Percentiles rank a stretch among this genome's conserved stretches.
phyloP scores from a whole-genome alignment of 2,113 vertebrate species.

The Passer domesticus region DNA sequence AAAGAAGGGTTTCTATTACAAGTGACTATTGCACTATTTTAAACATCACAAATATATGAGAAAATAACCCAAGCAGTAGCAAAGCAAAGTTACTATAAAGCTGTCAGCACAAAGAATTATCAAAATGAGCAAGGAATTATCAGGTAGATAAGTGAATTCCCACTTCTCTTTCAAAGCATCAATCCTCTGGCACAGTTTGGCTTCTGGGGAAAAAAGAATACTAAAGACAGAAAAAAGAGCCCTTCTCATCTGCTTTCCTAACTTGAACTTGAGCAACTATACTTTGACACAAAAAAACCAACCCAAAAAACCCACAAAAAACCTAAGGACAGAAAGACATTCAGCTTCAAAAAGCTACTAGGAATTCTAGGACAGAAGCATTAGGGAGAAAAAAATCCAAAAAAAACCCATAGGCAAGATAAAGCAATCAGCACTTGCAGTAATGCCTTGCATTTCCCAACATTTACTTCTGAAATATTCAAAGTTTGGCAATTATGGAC shows the following conservation, averaged over 20 bases:
- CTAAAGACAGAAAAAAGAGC: background rate
- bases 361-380: background rate
- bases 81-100: background rate
- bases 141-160: background rate
- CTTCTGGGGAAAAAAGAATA: background rate
- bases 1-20: constrained; percentile 46
- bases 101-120: background rate
- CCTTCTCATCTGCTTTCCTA: background rate
- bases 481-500: background rate
- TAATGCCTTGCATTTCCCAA: background rate
- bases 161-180: background rate
- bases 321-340: background rate
- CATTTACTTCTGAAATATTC: background rate
- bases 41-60: background rate
- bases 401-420: background rate
- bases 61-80: background rate
- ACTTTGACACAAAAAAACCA: background rate
- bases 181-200: background rate
- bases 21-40: background rate
- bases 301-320: background rate
- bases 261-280: background rate
- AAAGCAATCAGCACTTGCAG: background rate
- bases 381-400: no score
- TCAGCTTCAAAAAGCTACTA: background rate
- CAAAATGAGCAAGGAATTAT: background rate